These are phyloP conservation scores for Phoxinus phoxinus DNA, from an alignment of 2,113 vertebrate genomes.

Conservation along the genomic window DNA sequence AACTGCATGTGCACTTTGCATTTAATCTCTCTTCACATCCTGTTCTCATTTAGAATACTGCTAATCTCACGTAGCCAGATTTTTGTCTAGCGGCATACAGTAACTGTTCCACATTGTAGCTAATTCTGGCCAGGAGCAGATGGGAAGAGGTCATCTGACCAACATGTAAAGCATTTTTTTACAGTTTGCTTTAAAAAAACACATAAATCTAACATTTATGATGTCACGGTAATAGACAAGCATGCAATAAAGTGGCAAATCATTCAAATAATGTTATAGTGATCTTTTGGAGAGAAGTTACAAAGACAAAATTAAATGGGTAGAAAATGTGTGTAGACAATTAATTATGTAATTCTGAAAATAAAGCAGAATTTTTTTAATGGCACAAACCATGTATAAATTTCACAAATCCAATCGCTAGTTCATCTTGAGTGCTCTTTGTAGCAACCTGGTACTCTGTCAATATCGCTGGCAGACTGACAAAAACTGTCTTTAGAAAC, in stretches of 20 bases:
- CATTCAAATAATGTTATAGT: neutral
- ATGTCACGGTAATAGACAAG: neutral
- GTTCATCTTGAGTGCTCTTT: neutral
- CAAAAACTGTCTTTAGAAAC: neutral
- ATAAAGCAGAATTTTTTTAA: neutral
- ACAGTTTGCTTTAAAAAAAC: neutral
- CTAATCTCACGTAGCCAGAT: neutral
- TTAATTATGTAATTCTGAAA: neutral
- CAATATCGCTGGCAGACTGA: neutral
- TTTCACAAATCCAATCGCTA: no score
- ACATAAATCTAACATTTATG: neutral
- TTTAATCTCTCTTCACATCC: neutral
- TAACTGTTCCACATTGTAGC: neutral
- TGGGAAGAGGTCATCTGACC: conserved; percentile 20
- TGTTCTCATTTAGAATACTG: neutral
- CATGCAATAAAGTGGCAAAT: neutral
- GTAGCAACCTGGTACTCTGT: neutral
- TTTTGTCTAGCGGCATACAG: conserved; percentile 2
- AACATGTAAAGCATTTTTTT: neutral
- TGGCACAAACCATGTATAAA: no score
- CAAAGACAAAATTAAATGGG: neutral
- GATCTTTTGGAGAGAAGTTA: neutral
- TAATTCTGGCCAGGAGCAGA: conserved; percentile 20
- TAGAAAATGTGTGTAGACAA: neutral
- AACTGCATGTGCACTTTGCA: conserved; percentile 15